Evolutionary conservation across 2,797 vertebrate species (phyloP).

Genomic region (Sylvia borin): DNA sequence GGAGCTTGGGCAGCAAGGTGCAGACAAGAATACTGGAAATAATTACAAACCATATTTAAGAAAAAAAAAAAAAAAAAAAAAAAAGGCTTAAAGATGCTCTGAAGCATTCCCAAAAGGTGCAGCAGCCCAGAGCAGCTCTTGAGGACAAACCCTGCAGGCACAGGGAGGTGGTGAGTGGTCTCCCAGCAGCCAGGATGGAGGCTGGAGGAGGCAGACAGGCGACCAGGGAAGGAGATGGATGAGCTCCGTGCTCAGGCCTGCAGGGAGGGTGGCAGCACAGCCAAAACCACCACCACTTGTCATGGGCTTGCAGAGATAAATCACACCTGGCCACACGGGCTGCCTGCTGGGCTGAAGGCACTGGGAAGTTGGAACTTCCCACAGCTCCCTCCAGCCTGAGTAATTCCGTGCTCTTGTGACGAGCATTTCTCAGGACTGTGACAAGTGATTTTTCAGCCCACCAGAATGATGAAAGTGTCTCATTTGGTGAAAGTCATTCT

Average conservation of each 20-base stretch:
- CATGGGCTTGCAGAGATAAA: not conserved
- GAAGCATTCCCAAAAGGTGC: not conserved
- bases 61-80: too few relatives aligned
- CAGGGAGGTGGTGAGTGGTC: not conserved
- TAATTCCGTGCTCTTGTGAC: not conserved
- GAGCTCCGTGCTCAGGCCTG: not conserved
- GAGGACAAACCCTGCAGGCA: not conserved
- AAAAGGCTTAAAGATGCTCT: too few relatives aligned
- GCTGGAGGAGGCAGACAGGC: not conserved
- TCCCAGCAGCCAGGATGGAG: not conserved
- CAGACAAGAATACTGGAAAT: not conserved
- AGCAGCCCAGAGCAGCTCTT: not conserved
- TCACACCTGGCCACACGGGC: not conserved
- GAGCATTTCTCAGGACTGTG: not conserved
- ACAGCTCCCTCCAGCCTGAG: not conserved
- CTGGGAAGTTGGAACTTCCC: not conserved
- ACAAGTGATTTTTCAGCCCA: constrained; percentile 7
- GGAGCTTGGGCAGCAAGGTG: not conserved
- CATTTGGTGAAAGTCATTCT: not conserved
- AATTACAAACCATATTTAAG: not conserved
- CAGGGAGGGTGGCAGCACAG: not conserved
- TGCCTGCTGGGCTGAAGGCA: not conserved
- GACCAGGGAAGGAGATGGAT: not conserved
- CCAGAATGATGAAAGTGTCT: not conserved
- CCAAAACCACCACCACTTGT: not conserved